Evolutionary conservation across 2,113 vertebrate genomes (phyloP).

Genomic region (Otis tarda): DNA sequence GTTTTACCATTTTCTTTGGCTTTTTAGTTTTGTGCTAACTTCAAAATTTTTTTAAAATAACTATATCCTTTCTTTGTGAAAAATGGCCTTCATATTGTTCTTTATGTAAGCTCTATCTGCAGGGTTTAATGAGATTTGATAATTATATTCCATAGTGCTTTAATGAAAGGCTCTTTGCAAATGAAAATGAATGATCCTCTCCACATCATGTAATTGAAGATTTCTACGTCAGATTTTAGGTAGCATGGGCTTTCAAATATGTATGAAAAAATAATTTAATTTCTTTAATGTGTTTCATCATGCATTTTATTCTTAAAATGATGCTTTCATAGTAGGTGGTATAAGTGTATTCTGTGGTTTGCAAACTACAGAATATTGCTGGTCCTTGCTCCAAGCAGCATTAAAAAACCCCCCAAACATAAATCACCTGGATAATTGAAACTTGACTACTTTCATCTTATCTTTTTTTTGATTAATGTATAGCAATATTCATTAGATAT

Average conservation of each 20-base stretch:
- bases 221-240: not conserved
- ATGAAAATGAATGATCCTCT: not conserved
- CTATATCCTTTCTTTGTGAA: not conserved
- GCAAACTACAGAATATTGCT: not conserved
- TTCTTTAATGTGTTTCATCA: not conserved
- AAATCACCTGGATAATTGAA: not conserved
- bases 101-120: constrained; percentile 8
- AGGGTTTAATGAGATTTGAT: not conserved
- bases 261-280: not conserved
- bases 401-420: not conserved
- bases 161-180: constrained; percentile 26
- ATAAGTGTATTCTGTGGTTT: not conserved
- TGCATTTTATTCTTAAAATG: not conserved
- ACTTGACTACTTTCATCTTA: not conserved
- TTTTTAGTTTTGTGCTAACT: not conserved
- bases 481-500: not conserved
- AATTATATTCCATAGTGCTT: not conserved
- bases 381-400: not conserved
- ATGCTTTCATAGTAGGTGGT: not conserved
- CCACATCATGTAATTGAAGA: not conserved
- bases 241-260: not conserved
- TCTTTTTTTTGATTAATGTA: not conserved
- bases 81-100: not conserved
- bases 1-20: not conserved
- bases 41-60: not conserved